Base-by-base conservation (phyloP, 2,888 invertebrate species). In the Tethea ocularis region DNA sequence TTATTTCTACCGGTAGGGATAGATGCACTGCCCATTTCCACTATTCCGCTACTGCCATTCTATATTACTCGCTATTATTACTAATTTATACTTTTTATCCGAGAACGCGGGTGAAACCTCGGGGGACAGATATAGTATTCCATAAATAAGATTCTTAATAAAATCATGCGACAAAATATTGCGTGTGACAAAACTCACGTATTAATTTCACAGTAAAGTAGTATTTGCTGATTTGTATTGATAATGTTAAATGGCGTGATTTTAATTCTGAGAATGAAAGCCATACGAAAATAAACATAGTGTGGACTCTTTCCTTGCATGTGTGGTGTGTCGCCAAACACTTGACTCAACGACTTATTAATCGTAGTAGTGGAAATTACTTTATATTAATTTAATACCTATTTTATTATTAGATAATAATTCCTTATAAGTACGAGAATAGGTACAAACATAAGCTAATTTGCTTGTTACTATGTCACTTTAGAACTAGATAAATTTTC, bases 201-300 rank as follows among this genome's bases (percentile, higher is more conserved):
- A 38, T n/a, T 38, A 38, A n/a, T 38, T 38, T 6, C 46, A 20
- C 46, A 20, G 0, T 20, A 46, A 10, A 10, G 38, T 38, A 38
- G 7, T 46, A 20, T 46, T 46, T 7, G 46, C 46, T 46, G 46
- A 46, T 46, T 41, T 17, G 17, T n/a, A 17, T 41, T 17, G 38
- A 23, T 57, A 36, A 36, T 17, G 15, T 57, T 51, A 38, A 57
- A 58, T 74, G 67, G 72, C 72, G 68, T 65, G 71, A 68, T 69
- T 65, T 41, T 1, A 58, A 46, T 75, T 75, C 73, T 54, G 4
- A 65, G 74, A 74, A 77, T 22, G 2, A 55, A 5, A 46, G 10
- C 2, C 17, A 7, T 46, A 46, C 46, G 20, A 46, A 46, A 46
- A 46, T 46, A 46, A 46, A 46, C 20, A 20, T 20, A 46, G 20